Evolutionary conservation across 2,797 vertebrate species (phyloP).

Genomic region (Phylloscopus collybita): DNA sequence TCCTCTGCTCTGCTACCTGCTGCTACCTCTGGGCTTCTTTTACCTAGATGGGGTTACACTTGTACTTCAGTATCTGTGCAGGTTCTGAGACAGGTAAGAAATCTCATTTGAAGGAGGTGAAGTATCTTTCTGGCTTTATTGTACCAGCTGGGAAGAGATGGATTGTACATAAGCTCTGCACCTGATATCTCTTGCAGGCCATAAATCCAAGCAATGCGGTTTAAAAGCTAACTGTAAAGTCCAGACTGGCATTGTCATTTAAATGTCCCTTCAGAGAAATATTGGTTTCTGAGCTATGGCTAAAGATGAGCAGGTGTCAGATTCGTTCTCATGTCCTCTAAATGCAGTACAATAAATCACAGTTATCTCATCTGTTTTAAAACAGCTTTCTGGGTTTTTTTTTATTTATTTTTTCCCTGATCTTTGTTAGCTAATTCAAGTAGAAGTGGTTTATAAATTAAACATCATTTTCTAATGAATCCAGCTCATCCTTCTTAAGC

Average conservation of each 20-base stretch:
- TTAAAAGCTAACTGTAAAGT: background rate
- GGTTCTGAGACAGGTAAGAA: background rate
- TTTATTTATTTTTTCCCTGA: accelerated
- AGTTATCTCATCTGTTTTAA: background rate
- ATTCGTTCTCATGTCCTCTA: background rate
- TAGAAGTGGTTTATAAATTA: constrained; percentile 15
- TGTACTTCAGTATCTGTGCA: background rate
- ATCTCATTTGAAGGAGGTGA: background rate
- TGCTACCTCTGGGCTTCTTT: background rate
- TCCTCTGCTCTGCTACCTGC: background rate
- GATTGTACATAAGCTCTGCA: background rate
- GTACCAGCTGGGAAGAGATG: background rate
- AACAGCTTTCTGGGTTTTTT: background rate
- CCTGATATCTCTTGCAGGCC: background rate
- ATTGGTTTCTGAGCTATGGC: background rate
- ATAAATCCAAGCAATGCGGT: background rate
- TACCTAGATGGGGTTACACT: background rate
- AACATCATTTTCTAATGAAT: constrained; percentile 17
- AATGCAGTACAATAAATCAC: background rate
- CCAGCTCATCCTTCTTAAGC: constrained; percentile 2
- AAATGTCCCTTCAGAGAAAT: background rate
- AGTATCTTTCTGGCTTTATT: background rate
- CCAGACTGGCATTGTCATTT: background rate
- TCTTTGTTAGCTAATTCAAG: constrained; percentile 23
- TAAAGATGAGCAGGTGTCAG: background rate